phyloP scores from a whole-genome alignment of 2,113 vertebrate genomes.

The Neogobius melanostomus region DNA sequence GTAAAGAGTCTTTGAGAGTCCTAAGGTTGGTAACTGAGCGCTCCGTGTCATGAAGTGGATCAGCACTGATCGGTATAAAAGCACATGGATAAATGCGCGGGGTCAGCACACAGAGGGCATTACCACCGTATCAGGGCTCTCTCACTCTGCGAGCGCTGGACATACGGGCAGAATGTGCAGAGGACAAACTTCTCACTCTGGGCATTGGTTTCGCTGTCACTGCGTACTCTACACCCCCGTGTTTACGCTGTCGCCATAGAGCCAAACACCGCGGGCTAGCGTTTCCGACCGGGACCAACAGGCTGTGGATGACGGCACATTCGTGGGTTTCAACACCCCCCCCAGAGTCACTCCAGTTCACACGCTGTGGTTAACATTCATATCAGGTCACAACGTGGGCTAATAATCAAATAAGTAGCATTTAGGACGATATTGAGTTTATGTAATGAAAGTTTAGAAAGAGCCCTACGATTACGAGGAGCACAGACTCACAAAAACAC shows the following conservation, averaged over 20 bases:
- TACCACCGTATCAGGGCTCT: constrained; percentile 55
- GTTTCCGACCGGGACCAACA: not conserved
- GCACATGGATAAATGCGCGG: constrained; percentile 18
- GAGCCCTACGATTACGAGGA: too few relatives aligned
- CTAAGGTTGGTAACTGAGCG: constrained; percentile 39
- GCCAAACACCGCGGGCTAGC: constrained; percentile 2
- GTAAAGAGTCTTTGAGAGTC: too few relatives aligned
- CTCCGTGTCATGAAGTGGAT: constrained; percentile 43
- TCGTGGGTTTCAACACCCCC: not conserved
- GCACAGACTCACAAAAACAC: too few relatives aligned
- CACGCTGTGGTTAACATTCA: too few relatives aligned
- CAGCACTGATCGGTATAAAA: constrained; percentile 60
- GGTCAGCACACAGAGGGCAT: constrained; percentile 51
- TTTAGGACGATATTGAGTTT: too few relatives aligned
- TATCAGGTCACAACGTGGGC: too few relatives aligned
- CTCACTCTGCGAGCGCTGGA: not conserved
- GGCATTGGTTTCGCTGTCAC: not conserved
- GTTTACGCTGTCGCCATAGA: constrained; percentile 44
- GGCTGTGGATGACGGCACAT: not conserved
- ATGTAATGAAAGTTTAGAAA: too few relatives aligned
- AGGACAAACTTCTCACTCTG: constrained; percentile 27
- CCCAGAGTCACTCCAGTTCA: too few relatives aligned
- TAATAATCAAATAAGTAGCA: too few relatives aligned
- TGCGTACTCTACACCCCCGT: constrained; percentile 7
- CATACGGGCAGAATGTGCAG: constrained; percentile 38